Evolutionary conservation across 2,888 invertebrate genomes (phyloP), one percentile per base, ranked within the genome.

Genomic region (Copidosoma aretas): DNA sequence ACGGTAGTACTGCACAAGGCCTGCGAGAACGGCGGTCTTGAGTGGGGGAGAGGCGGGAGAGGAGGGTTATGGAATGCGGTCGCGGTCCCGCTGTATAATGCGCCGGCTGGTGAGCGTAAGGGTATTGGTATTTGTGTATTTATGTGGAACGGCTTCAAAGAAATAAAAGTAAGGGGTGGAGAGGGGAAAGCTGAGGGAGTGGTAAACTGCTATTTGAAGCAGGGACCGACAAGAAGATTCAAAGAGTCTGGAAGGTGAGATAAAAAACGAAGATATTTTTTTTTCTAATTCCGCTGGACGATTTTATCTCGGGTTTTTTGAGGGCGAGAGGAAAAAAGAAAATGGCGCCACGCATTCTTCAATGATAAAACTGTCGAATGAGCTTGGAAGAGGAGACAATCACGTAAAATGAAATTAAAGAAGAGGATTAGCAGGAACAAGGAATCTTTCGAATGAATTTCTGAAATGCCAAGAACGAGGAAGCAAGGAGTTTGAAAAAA

Each of bases 61-160:
- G 75, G 77, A 76, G 77, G 79, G 78, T 78, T 77, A 75, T 79
- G 82, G 82, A 82, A 82, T 82, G 82, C 81, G 81, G 82, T 81
- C 81, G 79, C 79, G 79, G 79, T 77, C 79, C 79, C 77, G 77
- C 77, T 25, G n/a, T 53, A 53, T 60, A 61, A 61, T 64, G 25
- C 61, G 53, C 53, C 54, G 56, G n/a, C 19, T 19, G 25, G 21
- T 78, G 77, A 77, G 78, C 77, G 78, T 77, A 77, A 76, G 75
- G 75, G 73, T 32, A 32, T 77, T 77, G 78, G 80, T 81, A 80
- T 81, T 79, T 81, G 80, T 80, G 81, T 82, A 80, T 82, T 82
- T 81, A 81, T 81, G 79, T 80, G 82, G 79, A 81, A 82, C 81
- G 79, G 78, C 77, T 76, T 71, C 22, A 25, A 17, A 53, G 53